A percentile compares a stretch with the other conserved stretches of the same genome.
These are phyloP conservation scores for Pollenia labialis DNA, from an alignment of 2,888 invertebrate genomes.

Conservation along the genomic window DNA sequence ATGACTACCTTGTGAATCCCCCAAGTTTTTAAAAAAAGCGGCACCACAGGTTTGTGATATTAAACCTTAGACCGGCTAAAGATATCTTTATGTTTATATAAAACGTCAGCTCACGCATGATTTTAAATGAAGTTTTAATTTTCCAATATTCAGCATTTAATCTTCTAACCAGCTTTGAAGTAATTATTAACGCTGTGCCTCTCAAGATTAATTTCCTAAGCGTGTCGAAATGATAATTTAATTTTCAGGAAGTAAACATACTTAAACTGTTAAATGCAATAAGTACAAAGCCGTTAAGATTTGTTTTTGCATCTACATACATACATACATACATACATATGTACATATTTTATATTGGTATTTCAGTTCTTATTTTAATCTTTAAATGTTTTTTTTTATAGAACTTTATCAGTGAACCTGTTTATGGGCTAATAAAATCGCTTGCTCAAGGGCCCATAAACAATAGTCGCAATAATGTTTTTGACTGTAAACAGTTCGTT, in stretches of 20 bases:
- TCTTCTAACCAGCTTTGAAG: too few relatives aligned
- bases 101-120: too few relatives aligned
- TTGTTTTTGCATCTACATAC: neutral
- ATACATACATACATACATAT: neutral
- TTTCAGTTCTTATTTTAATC: neutral
- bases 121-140: too few relatives aligned
- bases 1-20: too few relatives aligned
- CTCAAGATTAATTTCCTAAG: too few relatives aligned
- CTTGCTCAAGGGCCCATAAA: slow-evolving; percentile 4
- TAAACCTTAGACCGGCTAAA: too few relatives aligned
- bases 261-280: neutral
- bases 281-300: neutral
- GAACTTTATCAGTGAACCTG: slow-evolving; percentile 4
- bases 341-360: neutral
- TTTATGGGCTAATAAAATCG: slow-evolving; percentile 20
- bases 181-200: too few relatives aligned
- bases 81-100: too few relatives aligned
- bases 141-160: too few relatives aligned
- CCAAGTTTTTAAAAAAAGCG: too few relatives aligned
- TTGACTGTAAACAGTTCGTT: neutral
- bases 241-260: neutral
- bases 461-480: neutral
- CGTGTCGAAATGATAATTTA: neutral
- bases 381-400: neutral
- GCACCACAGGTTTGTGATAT: too few relatives aligned